phyloP scores from a whole-genome alignment of 2,888 invertebrate species.

The Ophion ventricosus region DNA sequence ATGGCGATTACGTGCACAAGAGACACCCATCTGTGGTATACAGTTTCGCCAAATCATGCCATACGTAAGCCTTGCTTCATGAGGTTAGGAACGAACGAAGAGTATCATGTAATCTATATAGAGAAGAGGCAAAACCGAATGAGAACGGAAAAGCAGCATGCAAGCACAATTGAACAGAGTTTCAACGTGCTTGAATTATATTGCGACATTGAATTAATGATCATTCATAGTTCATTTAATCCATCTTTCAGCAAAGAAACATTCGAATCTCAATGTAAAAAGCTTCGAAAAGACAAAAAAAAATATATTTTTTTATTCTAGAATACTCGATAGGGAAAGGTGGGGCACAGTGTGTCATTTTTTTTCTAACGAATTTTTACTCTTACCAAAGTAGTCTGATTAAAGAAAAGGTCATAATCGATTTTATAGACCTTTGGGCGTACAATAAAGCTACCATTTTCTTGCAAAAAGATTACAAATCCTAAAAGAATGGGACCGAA shows the following conservation, averaged over 20 bases:
- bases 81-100: neutral
- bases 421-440: too few relatives aligned
- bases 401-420: too few relatives aligned
- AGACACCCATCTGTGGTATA: neutral
- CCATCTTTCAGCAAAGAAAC: neutral
- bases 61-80: neutral
- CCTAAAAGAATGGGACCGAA: too few relatives aligned
- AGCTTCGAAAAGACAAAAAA: neutral
- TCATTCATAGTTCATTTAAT: neutral
- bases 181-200: neutral
- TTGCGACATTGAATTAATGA: neutral
- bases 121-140: neutral
- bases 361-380: too few relatives aligned
- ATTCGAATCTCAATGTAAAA: neutral
- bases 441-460: too few relatives aligned
- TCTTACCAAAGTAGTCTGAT: too few relatives aligned
- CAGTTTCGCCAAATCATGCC: slow-evolving; percentile 3
- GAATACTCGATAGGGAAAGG: neutral
- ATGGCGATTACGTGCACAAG: slow-evolving; percentile 3
- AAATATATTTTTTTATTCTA: neutral
- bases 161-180: neutral
- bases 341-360: too few relatives aligned
- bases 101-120: neutral
- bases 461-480: too few relatives aligned
- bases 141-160: neutral